A percentile compares a stretch with the other conserved stretches of the same genome.
Evolutionary conservation across 2,888 invertebrate species (phyloP).

Genomic region (Cataglyphis cursor): DNA sequence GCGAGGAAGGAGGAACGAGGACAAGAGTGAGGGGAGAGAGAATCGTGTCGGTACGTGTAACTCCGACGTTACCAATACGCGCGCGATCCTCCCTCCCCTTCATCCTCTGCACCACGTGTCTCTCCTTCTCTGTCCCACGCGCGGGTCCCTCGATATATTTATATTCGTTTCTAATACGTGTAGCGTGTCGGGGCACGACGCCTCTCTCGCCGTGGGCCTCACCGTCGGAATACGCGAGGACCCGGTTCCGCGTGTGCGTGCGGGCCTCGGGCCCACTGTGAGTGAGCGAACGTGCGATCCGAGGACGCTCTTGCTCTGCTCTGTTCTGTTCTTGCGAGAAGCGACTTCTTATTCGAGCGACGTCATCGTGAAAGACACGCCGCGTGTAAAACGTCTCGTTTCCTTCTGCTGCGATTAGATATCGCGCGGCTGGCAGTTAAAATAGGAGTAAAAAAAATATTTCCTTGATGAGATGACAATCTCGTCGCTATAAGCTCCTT

Average conservation of each 20-base stretch:
- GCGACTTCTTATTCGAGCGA: slow-evolving; percentile 13
- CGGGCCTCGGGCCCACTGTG: slow-evolving; percentile 54
- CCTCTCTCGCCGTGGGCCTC: slow-evolving; percentile 70
- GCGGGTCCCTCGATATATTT: slow-evolving; percentile 80
- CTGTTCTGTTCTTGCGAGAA: background rate
- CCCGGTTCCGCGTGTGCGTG: slow-evolving; percentile 54
- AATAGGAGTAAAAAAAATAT: background rate
- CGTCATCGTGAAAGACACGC: slow-evolving; percentile 28
- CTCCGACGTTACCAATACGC: slow-evolving; percentile 71
- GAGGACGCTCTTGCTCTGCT: slow-evolving; percentile 40
- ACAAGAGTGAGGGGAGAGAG: slow-evolving; percentile 36
- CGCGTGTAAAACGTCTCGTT: slow-evolving; percentile 8
- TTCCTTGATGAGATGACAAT: background rate
- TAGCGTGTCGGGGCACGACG: slow-evolving; percentile 76
- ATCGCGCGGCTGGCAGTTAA: background rate
- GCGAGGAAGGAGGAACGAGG: slow-evolving; percentile 51
- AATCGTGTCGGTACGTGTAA: slow-evolving; percentile 69
- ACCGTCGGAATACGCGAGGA: slow-evolving; percentile 54
- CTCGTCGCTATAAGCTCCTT: slow-evolving; percentile 12
- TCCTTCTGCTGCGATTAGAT: slow-evolving; percentile 14
- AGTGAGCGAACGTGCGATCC: slow-evolving; percentile 53
- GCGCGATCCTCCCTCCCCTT: slow-evolving; percentile 45
- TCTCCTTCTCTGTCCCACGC: slow-evolving; percentile 39
- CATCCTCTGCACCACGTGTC: slow-evolving; percentile 56
- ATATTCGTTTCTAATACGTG: slow-evolving; percentile 84